A percentile compares a stretch with the other conserved stretches of the same genome.
Evolutionary conservation across 2,797 vertebrate species (phyloP).

Genomic region (Pygocentrus nattereri): DNA sequence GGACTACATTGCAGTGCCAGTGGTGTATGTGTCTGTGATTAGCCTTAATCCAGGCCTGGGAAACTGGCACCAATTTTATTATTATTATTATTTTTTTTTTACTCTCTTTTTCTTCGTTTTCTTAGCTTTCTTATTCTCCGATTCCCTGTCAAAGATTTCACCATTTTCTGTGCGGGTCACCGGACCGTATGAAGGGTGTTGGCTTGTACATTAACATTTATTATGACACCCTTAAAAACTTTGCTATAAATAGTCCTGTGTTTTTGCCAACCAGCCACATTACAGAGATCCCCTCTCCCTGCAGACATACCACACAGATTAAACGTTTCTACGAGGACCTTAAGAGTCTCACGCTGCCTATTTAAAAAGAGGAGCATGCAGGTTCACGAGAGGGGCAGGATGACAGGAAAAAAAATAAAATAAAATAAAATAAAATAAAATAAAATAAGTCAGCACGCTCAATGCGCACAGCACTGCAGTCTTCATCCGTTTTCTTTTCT

Average conservation of each 20-base stretch:
- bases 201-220: constrained; percentile 17
- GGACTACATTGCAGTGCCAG: too few species aligned
- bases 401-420: neutral
- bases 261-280: constrained; percentile 3
- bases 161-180: neutral
- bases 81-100: too few species aligned
- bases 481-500: neutral
- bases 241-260: constrained; percentile 36
- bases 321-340: neutral
- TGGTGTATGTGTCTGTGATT: too few species aligned
- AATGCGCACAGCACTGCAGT: neutral
- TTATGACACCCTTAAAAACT: constrained; percentile 13
- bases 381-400: neutral
- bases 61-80: too few species aligned
- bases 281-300: neutral
- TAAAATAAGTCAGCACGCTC: neutral
- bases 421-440: neutral
- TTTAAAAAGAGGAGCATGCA: neutral
- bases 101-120: too few species aligned
- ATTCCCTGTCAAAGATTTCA: constrained; percentile 4
- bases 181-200: neutral
- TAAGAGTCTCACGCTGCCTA: neutral
- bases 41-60: too few species aligned
- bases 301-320: constrained; percentile 16
- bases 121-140: neutral